Conservation (phyloP, 1,140 invertebrate species). For the Galleria mellonella region DNA sequence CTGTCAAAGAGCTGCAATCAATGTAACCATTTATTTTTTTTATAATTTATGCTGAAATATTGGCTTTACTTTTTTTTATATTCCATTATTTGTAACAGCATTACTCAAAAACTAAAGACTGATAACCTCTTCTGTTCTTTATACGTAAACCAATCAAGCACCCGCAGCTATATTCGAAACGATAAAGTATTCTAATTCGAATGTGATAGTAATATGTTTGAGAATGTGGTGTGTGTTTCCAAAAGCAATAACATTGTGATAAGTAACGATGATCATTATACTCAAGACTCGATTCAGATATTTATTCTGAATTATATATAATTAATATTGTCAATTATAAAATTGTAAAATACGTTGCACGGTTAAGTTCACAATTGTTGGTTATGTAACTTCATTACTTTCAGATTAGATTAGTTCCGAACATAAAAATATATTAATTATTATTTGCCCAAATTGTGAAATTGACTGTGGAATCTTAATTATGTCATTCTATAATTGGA, state of each 20-base stretch:
- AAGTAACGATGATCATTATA: conserved; percentile 54
- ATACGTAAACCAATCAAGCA: conserved; percentile 17
- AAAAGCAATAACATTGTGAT: conserved; percentile 72
- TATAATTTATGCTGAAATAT: conserved; percentile 73
- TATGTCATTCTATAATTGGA: conserved; percentile 1
- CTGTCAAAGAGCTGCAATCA: conserved; percentile 15
- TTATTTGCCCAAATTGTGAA: conserved; percentile 17
- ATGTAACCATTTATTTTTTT: conserved; percentile 34
- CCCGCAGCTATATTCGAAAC: conserved; percentile 18
- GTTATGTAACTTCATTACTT: not conserved
- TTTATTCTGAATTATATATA: conserved; percentile 40
- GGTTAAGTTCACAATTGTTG: conserved; percentile 14
- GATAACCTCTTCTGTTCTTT: conserved; percentile 40
- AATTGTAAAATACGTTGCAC: conserved; percentile 12
- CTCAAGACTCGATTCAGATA: conserved; percentile 30
- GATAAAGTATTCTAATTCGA: not conserved
- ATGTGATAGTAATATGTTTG: conserved; percentile 34
- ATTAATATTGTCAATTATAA: conserved; percentile 63
- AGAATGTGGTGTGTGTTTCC: conserved; percentile 56
- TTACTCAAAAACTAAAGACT: conserved; percentile 45
- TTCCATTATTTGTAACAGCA: conserved; percentile 22
- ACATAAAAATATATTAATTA: not conserved
- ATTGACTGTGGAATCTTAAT: conserved; percentile 6
- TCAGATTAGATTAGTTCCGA: too few relatives aligned
- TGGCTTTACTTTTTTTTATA: conserved; percentile 29